A percentile compares a stretch with the other conserved stretches of the same genome.
Conservation (phyloP, 2,797 vertebrate species). For the Phrynocephalus forsythii region DNA sequence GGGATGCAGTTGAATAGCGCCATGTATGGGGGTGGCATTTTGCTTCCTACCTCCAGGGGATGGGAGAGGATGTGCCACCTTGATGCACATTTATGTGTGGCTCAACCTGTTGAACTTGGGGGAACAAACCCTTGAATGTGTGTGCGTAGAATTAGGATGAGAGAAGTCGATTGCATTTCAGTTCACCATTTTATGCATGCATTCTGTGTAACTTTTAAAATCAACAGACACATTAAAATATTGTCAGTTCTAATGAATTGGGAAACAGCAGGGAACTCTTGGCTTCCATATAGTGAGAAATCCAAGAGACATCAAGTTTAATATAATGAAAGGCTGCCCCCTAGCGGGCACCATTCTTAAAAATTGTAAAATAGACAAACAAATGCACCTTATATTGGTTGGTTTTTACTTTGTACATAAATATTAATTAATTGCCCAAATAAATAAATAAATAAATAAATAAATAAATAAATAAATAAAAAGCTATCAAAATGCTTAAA, state of each 20-base stretch:
- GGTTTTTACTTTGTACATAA: not conserved
- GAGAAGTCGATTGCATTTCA: conserved; percentile 16
- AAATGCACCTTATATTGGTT: not conserved
- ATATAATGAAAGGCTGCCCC: conserved; percentile 63
- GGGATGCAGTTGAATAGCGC: too few species aligned
- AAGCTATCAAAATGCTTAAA: not conserved
- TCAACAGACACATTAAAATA: conserved; percentile 26
- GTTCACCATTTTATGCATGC: not conserved
- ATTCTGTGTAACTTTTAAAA: conserved; percentile 47
- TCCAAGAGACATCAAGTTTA: not conserved
- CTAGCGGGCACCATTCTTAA: conserved; percentile 48
- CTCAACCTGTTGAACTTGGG: not conserved
- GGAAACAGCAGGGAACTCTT: conserved; percentile 1
- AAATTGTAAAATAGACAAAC: not conserved
- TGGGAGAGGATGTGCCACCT: too few species aligned
- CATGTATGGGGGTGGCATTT: too few species aligned
- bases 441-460: not conserved
- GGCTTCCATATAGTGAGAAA: not conserved
- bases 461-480: not conserved
- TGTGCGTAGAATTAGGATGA: not conserved
- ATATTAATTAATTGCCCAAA: not conserved
- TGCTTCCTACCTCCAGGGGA: too few species aligned
- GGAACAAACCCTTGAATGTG: not conserved
- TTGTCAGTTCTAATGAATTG: conserved; percentile 1
- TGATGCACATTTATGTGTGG: not conserved